Conservation (phyloP, 1,140 invertebrate genomes). For the Brachionus paranguensis region DNA sequence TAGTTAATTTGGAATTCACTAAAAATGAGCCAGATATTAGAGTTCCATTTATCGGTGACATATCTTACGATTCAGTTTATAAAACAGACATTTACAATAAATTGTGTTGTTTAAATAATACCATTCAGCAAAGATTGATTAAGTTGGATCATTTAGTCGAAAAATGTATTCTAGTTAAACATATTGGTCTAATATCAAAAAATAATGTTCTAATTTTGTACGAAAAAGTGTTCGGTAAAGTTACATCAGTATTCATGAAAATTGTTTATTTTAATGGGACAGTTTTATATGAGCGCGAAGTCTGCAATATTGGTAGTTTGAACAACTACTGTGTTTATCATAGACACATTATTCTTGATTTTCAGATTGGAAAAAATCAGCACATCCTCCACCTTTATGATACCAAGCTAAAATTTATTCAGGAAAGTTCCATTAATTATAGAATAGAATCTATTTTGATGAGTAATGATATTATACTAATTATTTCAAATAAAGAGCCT, state of each 20-base stretch:
- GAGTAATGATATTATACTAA: not conserved
- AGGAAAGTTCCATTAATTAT: not conserved
- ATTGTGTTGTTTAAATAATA: not conserved
- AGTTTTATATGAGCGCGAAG: not conserved
- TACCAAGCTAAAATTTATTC: not conserved
- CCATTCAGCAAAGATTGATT: not conserved
- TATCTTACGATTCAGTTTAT: not conserved
- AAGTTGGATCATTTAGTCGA: not conserved
- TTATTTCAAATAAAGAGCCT: not conserved
- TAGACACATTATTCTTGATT: not conserved
- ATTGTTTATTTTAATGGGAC: constrained; percentile 2
- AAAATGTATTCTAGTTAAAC: not conserved
- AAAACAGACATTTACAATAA: not conserved
- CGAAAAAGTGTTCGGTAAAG: constrained; percentile 20
- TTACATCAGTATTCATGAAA: not conserved
- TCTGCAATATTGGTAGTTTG: not conserved
- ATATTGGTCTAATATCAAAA: not conserved
- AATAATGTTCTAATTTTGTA: constrained; percentile 12
- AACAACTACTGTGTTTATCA: not conserved
- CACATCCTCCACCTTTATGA: constrained; percentile 10
- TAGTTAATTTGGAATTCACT: not conserved
- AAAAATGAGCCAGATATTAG: not conserved
- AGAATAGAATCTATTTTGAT: not conserved
- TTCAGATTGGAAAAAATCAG: not conserved
- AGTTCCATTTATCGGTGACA: constrained; percentile 24